Conservation (phyloP, 2,113 vertebrate species). For the Epinephelus fuscoguttatus region DNA sequence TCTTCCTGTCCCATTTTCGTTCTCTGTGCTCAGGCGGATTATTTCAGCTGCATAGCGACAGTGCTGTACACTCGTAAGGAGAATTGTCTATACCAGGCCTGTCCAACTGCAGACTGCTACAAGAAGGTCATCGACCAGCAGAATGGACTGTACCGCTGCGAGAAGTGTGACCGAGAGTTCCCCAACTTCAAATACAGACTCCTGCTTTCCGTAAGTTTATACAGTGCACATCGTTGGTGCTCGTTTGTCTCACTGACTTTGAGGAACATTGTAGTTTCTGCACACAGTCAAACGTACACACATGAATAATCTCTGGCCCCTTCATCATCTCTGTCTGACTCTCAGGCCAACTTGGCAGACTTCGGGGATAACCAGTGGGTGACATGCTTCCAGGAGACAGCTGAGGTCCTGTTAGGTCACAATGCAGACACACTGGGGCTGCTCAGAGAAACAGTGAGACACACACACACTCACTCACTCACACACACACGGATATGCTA, state of each 20-base stretch:
- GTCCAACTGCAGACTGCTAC: slow-evolving; percentile 90
- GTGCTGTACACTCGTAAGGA: slow-evolving; percentile 91
- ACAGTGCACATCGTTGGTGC: slow-evolving; percentile 18
- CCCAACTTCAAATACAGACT: slow-evolving; percentile 93
- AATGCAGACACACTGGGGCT: slow-evolving; percentile 88
- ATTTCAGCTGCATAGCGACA: slow-evolving; percentile 91
- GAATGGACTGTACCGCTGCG: slow-evolving; percentile 92
- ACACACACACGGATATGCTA: slow-evolving; percentile 12
- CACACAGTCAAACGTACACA: slow-evolving; percentile 5
- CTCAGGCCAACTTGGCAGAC: slow-evolving; percentile 93
- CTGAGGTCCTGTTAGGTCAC: slow-evolving; percentile 91
- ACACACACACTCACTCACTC: slow-evolving; percentile 25
- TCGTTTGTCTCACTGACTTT: slow-evolving; percentile 8
- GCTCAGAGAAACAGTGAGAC: slow-evolving; percentile 90
- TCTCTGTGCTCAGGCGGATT: slow-evolving; percentile 86
- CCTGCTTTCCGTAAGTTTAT: slow-evolving; percentile 89
- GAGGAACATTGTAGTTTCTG: slow-evolving; percentile 13
- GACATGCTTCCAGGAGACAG: slow-evolving; percentile 94
- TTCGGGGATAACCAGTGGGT: slow-evolving; percentile 94
- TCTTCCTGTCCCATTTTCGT: slow-evolving; percentile 11
- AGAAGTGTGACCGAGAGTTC: slow-evolving; percentile 91
- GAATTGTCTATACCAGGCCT: slow-evolving; percentile 93
- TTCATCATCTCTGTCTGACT: slow-evolving; percentile 49
- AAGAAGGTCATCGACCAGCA: slow-evolving; percentile 94
- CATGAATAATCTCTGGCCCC: slow-evolving; percentile 29